Conservation (phyloP, 2,113 vertebrate genomes). For the Heterocephalus glaber region DNA sequence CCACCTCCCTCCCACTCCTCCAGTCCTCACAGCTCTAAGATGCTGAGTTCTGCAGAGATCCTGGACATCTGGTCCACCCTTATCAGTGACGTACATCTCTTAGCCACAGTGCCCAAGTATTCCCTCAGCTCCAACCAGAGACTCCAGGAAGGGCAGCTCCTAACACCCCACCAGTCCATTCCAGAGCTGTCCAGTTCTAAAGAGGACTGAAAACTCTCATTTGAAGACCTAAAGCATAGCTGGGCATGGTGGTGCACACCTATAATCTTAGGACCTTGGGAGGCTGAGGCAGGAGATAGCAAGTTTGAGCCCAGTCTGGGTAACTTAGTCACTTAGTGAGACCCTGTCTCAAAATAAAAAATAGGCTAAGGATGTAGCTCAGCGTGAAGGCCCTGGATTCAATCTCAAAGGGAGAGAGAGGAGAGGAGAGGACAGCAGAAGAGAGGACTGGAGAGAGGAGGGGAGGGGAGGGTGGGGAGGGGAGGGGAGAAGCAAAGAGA, state of each 20-base stretch:
- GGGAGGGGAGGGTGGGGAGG: too few species aligned
- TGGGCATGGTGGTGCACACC: too few species aligned
- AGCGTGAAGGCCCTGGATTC: not conserved
- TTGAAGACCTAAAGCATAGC: not conserved
- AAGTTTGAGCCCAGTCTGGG: not conserved
- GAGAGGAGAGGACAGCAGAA: too few species aligned
- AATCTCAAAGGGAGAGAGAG: not conserved
- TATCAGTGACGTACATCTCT: not conserved
- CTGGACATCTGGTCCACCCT: not conserved
- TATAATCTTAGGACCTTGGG: not conserved
- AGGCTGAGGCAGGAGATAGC: not conserved
- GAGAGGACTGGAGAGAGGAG: too few species aligned
- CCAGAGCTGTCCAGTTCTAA: not conserved
- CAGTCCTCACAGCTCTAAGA: not conserved
- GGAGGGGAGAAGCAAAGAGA: too few species aligned
- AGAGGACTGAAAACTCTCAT: not conserved
- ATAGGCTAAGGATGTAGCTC: not conserved
- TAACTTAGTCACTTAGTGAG: not conserved
- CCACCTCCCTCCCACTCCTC: fast-evolving
- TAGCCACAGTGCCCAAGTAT: not conserved
- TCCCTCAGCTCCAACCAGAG: not conserved
- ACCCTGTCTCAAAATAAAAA: not conserved
- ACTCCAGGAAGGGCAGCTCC: not conserved
- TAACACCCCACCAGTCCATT: not conserved
- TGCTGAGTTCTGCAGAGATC: not conserved